Conservation (phyloP, 2,888 invertebrate species). For the Melieria picta region DNA sequence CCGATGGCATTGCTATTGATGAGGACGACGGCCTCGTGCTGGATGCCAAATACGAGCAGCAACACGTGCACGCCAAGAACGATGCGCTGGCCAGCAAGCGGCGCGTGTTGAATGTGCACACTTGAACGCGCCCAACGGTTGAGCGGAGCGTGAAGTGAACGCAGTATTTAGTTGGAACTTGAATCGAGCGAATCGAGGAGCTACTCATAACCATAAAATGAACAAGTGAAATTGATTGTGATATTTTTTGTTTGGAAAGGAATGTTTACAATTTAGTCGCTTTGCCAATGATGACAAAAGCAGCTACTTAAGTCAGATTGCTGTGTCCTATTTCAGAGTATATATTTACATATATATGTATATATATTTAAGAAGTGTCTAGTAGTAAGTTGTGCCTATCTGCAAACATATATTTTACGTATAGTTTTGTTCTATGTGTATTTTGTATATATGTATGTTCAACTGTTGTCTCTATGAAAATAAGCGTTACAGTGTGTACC, state of each 20-base stretch:
- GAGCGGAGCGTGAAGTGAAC: not conserved
- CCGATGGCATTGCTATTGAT: conserved; percentile 45
- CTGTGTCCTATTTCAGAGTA: conserved; percentile 3
- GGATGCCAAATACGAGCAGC: not conserved
- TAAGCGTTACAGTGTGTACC: conserved; percentile 30
- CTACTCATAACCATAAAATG: conserved; percentile 5
- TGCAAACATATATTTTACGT: too few relatives aligned
- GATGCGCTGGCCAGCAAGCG: too few relatives aligned
- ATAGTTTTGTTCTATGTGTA: too few relatives aligned
- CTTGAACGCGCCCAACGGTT: too few relatives aligned
- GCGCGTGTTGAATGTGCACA: too few relatives aligned
- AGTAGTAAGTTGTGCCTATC: too few relatives aligned
- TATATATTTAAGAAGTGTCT: not conserved
- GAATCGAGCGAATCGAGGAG: not conserved
- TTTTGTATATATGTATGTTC: too few relatives aligned
- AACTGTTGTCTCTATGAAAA: too few relatives aligned
- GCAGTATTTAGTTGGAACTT: not conserved
- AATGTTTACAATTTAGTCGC: conserved; percentile 12
- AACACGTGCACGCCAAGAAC: too few relatives aligned
- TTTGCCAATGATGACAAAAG: not conserved
- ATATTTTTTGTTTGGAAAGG: conserved; percentile 26
- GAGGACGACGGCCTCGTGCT: conserved; percentile 7
- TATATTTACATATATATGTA: conserved; percentile 8
- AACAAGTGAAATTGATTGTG: conserved; percentile 31
- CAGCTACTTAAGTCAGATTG: too few relatives aligned